These are phyloP conservation scores for Syngnathus acus DNA, from an alignment of 2,797 vertebrate species.

Conservation along the genomic window DNA sequence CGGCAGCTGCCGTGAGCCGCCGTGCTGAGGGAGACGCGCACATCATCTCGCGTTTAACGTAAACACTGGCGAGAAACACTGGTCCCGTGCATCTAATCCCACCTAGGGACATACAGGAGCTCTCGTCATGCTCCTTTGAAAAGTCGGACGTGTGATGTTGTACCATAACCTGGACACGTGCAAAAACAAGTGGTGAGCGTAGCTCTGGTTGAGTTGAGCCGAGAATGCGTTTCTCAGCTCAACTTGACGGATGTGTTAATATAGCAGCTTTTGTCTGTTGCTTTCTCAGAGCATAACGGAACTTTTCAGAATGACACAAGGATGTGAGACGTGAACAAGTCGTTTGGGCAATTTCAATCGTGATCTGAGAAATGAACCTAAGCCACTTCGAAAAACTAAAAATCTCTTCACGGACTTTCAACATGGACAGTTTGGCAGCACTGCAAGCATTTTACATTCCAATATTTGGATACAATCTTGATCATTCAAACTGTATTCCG, in stretches of 20 bases:
- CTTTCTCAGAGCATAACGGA: no score
- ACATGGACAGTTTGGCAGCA: no score
- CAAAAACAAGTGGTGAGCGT: slow-evolving; percentile 9
- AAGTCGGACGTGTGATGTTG: slow-evolving; percentile 36
- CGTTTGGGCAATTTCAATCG: no score
- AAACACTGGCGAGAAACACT: slow-evolving; percentile 56
- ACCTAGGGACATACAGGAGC: slow-evolving; percentile 36
- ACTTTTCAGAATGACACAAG: no score
- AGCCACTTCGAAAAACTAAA: no score
- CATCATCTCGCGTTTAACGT: slow-evolving; percentile 54
- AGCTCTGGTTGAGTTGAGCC: slow-evolving; percentile 2
- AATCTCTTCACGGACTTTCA: no score
- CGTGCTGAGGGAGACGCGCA: slow-evolving; percentile 56
- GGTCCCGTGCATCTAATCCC: slow-evolving; percentile 55
- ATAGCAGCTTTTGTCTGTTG: no score
- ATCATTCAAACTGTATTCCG: slow-evolving; percentile 67
- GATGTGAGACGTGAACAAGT: no score
- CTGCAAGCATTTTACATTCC: slow-evolving; percentile 53
- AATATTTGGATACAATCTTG: slow-evolving; percentile 68
- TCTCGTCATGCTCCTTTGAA: slow-evolving; percentile 44
- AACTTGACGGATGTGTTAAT: not conserved
- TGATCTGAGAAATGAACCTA: no score
- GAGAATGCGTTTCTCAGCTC: not conserved
- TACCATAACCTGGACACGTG: slow-evolving; percentile 38
- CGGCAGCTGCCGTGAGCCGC: slow-evolving; percentile 51